Base-by-base conservation (phyloP, 2,113 vertebrate species). In the Platysternon megacephalum region DNA sequence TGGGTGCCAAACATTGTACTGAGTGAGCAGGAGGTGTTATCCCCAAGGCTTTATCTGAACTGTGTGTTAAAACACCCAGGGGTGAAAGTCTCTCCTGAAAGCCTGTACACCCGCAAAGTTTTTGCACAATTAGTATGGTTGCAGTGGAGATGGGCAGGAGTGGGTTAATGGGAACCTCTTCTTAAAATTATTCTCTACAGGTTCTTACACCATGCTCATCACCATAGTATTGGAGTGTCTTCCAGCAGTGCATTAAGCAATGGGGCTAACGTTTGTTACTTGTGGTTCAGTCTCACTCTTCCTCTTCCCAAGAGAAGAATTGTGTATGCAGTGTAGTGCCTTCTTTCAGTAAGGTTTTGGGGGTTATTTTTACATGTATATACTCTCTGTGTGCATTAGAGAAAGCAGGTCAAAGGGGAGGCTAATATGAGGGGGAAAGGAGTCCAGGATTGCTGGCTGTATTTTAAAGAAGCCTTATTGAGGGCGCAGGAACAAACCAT, bases 81-180 rank as follows among this genome's bases (percentile, higher is more conserved):
- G 8, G 10, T 90, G 82, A 56, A 0, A 0, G 3, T 68, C 82
- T 29, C 32, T 2, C 26, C 24, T 79, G 22, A 61, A 22, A 87
- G 35, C 2, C 10, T 11, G 8, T 39, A 26, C 21, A 6, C 24
- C 21, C 26, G n/a, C 14, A 5, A 42, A 21, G 1, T 1, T 61
- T 88, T 90, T 44, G n/a, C 65, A 24, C 81, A 84, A 44, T 29
- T 61, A 44, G 2, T 35, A 55, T 83, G 65, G 74, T 0, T 4
- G 84, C n/a, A 86, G 19, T 22, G 89, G 3, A 61, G 4, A 44
- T 76, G 79, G 87, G 44, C 53, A 46, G 61, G 32, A 90, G 46
- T 74, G 5, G 32, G 29, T 13, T 56, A 12, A 76, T 76, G 39
- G 39, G 5, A 49, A 74, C 49, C 51, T 8, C 28, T 55, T 55